Evolutionary conservation across 1,140 invertebrate genomes (phyloP).

Genomic region (Heliconius melpomene): DNA sequence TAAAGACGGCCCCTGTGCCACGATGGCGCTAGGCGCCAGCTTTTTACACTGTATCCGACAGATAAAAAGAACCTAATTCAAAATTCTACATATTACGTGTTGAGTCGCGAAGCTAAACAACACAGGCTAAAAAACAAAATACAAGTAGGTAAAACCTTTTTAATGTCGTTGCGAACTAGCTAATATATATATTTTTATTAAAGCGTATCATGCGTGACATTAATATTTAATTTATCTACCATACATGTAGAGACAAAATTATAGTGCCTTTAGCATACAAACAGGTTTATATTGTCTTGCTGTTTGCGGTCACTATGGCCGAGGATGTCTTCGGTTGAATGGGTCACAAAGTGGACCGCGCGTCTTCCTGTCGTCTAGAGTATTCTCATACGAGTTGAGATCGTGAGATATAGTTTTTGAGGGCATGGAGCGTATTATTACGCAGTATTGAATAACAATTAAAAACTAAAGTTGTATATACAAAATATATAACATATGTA

Average conservation of each 20-base stretch:
- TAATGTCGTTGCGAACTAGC: not conserved
- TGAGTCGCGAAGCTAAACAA: too few species aligned
- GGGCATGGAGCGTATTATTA: not conserved
- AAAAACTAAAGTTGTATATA: not conserved
- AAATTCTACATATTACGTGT: too few species aligned
- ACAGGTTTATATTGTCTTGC: constrained; percentile 63
- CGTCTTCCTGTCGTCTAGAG: constrained; percentile 41
- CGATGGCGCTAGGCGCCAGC: too few species aligned
- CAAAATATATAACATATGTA: not conserved
- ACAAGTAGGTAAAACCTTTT: not conserved
- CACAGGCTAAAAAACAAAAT: too few species aligned
- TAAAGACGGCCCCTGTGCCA: too few species aligned
- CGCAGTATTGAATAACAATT: constrained; percentile 25
- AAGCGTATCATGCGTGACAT: not conserved
- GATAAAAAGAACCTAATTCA: too few species aligned
- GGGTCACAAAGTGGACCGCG: constrained; percentile 63
- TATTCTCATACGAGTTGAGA: constrained; percentile 9
- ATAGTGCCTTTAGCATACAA: constrained; percentile 31
- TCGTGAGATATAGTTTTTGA: constrained; percentile 22
- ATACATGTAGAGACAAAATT: not conserved
- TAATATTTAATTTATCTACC: not conserved
- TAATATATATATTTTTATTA: not conserved
- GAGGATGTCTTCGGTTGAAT: constrained; percentile 56
- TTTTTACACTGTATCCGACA: too few species aligned
- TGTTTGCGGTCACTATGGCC: constrained; percentile 61